Percentiles rank a stretch among this genome's conserved stretches.
These are phyloP conservation scores for Pomacea canaliculata DNA, from an alignment of 2,888 invertebrate species.

Conservation along the genomic window DNA sequence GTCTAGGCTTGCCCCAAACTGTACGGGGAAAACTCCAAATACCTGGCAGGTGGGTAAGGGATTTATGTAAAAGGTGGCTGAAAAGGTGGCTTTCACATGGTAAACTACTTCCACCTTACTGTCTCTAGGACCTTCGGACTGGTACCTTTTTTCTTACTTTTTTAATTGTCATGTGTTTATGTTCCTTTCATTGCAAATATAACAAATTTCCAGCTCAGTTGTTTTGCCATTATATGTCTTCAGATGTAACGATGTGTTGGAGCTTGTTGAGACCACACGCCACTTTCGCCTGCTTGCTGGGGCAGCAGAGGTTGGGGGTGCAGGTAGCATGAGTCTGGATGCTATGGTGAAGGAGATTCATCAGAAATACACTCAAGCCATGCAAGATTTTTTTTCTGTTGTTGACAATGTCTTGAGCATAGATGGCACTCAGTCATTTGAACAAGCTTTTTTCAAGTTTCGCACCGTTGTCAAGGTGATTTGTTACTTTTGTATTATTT, in stretches of 20 bases:
- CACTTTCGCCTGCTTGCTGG: constrained; percentile 68
- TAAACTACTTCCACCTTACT: too few relatives aligned
- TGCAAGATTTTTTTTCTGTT: constrained; percentile 64
- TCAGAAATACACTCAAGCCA: constrained; percentile 61
- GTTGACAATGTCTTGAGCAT: constrained; percentile 67
- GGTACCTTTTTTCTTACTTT: too few relatives aligned
- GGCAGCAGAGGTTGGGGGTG: constrained; percentile 68
- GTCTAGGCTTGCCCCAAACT: too few relatives aligned
- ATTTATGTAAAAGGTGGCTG: too few relatives aligned
- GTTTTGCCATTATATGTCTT: background rate
- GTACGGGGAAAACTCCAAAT: too few relatives aligned
- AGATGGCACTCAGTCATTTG: constrained; percentile 67
- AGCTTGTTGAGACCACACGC: constrained; percentile 68
- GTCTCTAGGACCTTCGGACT: too few relatives aligned
- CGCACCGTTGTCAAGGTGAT: constrained; percentile 67
- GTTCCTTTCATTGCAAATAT: too few relatives aligned
- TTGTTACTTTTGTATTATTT: background rate
- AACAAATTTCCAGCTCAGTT: too few relatives aligned
- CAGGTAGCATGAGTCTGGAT: constrained; percentile 67
- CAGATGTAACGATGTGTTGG: constrained; percentile 70
- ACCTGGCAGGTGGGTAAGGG: too few relatives aligned
- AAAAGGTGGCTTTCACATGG: too few relatives aligned
- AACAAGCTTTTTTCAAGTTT: constrained; percentile 67
- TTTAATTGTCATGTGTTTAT: too few relatives aligned
- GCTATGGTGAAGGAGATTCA: constrained; percentile 68